A percentile compares a stretch with the other conserved stretches of the same genome.
Evolutionary conservation across 2,113 vertebrate genomes (phyloP).

Genomic region (Zosterops hypoxanthus): DNA sequence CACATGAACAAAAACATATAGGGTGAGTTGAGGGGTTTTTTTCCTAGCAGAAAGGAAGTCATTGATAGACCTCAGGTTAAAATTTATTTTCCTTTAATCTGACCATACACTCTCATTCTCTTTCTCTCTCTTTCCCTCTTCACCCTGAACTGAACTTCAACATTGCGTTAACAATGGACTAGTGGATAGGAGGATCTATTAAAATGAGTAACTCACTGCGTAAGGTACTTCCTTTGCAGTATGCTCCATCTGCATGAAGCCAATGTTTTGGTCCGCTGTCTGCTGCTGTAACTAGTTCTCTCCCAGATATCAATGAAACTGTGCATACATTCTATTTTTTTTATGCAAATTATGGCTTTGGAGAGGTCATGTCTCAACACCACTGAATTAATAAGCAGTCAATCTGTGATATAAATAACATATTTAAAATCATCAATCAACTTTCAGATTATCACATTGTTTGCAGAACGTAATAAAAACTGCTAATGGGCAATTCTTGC

Average conservation of each 20-base stretch:
- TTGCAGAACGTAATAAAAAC: constrained; percentile 10
- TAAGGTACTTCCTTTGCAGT: constrained; percentile 45
- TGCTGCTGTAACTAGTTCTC: constrained; percentile 59
- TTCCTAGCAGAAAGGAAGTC: constrained; percentile 21
- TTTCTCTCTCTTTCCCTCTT: constrained; percentile 14
- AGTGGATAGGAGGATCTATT: constrained; percentile 49
- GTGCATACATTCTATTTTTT: constrained; percentile 4
- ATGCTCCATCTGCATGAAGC: constrained; percentile 60
- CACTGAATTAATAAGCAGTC: constrained; percentile 32
- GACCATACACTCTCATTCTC: constrained; percentile 25
- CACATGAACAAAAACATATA: background rate
- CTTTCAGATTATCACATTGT: background rate
- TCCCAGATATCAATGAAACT: constrained; percentile 28
- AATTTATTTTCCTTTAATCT: constrained; percentile 66
- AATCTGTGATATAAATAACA: constrained; percentile 11
- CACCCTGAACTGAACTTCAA: constrained; percentile 27
- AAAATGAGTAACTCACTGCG: background rate
- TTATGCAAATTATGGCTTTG: constrained; percentile 10
- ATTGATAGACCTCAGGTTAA: constrained; percentile 56
- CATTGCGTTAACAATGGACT: constrained; percentile 38
- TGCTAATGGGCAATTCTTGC: background rate
- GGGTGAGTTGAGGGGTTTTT: background rate
- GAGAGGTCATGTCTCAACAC: constrained; percentile 27
- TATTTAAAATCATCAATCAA: constrained; percentile 2
- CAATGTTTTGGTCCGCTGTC: constrained; percentile 34